Conservation (phyloP, 1,140 invertebrate genomes). For the Pomacea maculata region DNA sequence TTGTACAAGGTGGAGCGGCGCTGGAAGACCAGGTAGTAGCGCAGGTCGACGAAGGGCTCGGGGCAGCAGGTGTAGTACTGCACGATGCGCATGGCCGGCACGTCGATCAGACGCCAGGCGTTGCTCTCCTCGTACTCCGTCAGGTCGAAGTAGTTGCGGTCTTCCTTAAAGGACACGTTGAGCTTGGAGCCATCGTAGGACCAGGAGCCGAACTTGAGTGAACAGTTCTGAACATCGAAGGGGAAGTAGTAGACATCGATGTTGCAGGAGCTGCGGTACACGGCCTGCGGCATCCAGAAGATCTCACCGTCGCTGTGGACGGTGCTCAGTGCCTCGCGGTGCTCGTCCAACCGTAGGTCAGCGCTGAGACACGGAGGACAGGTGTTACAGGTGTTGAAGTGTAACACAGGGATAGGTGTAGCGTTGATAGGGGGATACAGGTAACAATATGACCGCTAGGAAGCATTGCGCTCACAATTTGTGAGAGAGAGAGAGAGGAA, state of each 20-base stretch:
- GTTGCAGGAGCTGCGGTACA: slow-evolving; percentile 94
- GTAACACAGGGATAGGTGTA: no score
- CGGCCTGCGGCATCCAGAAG: slow-evolving; percentile 95
- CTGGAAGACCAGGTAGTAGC: slow-evolving; percentile 55
- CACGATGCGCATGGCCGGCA: slow-evolving; percentile 43
- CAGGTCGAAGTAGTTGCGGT: slow-evolving; percentile 46
- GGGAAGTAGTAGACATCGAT: slow-evolving; percentile 70
- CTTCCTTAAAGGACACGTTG: slow-evolving; percentile 66
- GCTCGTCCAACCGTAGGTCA: slow-evolving; percentile 57
- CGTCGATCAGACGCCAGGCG: slow-evolving; percentile 59
- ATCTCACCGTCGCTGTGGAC: slow-evolving; percentile 87
- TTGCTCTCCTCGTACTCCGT: slow-evolving; percentile 61
- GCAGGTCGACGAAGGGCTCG: slow-evolving; percentile 57
- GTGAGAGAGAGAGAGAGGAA: background rate
- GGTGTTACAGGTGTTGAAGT: no score
- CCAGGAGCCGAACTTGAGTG: slow-evolving; percentile 62
- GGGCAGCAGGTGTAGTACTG: slow-evolving; percentile 56
- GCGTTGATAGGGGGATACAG: no score
- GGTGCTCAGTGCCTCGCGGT: slow-evolving; percentile 54
- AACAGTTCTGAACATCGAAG: slow-evolving; percentile 61
- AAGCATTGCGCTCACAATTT: no score
- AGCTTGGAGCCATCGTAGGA: slow-evolving; percentile 59
- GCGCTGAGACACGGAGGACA: slow-evolving; percentile 40
- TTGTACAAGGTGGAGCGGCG: slow-evolving; percentile 61
- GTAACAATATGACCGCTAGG: no score